These are phyloP conservation scores for Poeciliopsis paucimaculata DNA, from an alignment of 2,797 vertebrate species.

Conservation along the genomic window DNA sequence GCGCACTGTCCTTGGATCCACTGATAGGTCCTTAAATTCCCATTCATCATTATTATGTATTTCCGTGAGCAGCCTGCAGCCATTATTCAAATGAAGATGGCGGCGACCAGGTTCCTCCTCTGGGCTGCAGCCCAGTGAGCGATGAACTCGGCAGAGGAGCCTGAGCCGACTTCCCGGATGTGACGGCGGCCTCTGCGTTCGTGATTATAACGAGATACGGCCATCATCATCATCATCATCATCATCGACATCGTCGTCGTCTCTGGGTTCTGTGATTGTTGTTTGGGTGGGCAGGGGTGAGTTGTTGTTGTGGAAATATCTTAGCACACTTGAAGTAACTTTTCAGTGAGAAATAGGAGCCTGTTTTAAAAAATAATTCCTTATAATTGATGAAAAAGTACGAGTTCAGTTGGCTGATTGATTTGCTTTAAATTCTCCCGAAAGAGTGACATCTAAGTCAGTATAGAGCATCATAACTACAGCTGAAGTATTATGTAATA, in stretches of 20 bases:
- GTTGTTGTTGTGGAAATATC: conserved; percentile 10
- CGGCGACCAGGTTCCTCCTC: conserved; percentile 17
- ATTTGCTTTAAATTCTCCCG: neutral
- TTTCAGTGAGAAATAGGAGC: no score
- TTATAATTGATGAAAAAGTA: no score
- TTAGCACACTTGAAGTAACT: no score
- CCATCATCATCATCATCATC: neutral
- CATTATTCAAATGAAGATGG: conserved; percentile 47
- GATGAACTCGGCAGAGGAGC: conserved; percentile 2
- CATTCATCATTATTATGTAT: conserved; percentile 55
- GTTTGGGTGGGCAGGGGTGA: conserved; percentile 21
- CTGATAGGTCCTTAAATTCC: conserved; percentile 53
- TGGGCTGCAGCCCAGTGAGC: conserved; percentile 14
- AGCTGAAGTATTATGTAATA: no score
- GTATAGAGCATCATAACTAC: neutral
- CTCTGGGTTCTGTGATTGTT: conserved; percentile 26
- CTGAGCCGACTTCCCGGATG: conserved; percentile 33
- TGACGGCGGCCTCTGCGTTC: conserved; percentile 13
- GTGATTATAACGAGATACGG: conserved; percentile 27
- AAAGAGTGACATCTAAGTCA: no score
- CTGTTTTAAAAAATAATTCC: no score
- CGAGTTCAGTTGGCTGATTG: no score
- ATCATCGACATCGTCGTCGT: no score
- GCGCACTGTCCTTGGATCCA: conserved; percentile 44
- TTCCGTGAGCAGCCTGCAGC: conserved; percentile 35